Evolutionary conservation across 1,140 invertebrate species (phyloP).

Genomic region (fruit fly (Drosophila melanogaster)): DNA sequence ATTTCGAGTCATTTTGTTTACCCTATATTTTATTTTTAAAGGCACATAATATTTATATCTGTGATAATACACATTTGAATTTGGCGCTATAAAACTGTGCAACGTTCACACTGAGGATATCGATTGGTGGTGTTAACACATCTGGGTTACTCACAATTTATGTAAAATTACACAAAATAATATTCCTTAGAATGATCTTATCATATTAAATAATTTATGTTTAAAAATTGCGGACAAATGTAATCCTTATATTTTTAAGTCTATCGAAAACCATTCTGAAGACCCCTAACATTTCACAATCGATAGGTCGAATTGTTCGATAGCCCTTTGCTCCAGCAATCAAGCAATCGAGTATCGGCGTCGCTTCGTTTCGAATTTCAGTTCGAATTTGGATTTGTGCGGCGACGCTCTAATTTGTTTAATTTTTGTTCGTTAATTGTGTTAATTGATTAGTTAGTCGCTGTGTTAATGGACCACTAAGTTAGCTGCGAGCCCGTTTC

Average conservation of each 20-base stretch:
- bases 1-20: background rate
- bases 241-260: no score
- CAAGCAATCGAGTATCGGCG: slow-evolving; percentile 1
- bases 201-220: no score
- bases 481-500: slow-evolving; percentile 13
- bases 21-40: background rate
- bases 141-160: no score
- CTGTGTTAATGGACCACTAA: slow-evolving; percentile 31
- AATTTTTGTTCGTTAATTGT: slow-evolving; percentile 40
- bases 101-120: background rate
- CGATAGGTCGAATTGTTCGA: background rate
- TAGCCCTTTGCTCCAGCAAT: background rate
- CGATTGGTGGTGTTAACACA: no score
- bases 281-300: background rate
- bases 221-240: no score
- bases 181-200: no score
- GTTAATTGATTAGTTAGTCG: slow-evolving; percentile 43
- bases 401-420: slow-evolving; percentile 27
- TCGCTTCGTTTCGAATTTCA: slow-evolving; percentile 25
- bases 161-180: no score
- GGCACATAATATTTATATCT: background rate
- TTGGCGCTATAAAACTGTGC: background rate
- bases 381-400: slow-evolving; percentile 44
- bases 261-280: background rate
- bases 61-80: background rate